Base-by-base conservation (phyloP, 1,140 invertebrate genomes). In the Drosophila sechellia region DNA sequence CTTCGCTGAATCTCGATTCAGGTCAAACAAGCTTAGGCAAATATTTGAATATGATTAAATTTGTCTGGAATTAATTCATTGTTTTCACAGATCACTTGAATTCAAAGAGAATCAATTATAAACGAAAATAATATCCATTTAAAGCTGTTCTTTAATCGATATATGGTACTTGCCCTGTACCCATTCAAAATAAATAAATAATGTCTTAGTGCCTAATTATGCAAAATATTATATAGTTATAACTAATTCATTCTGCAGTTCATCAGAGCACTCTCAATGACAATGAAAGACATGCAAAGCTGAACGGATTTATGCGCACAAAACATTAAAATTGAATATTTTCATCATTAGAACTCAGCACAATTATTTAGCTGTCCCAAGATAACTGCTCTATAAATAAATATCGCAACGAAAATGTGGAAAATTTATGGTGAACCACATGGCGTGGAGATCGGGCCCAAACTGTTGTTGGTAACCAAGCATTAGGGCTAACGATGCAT, bases 401-500 rank as follows among this genome's bases (percentile, higher is more conserved):
- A 64, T 63, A 64, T 31, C 15, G 11, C 37, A 64, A 25, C 4
- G 25, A 4, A 22, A 34, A 25, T 49, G 25, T 39, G 4, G 25
- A n/a, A 40, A 64, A 66, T 39, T 43, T 60, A 59, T 50, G 27
- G 25, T 3, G 11, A 25, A 17, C 3, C 50, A 50, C 31, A 25
- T 39, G 5, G 54, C 13, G 39, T 39, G 59, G 37, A 59, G 54
- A 59, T 64, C 34, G 17, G 42, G 22, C 15, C 39, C 34, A 13
- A 59, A 45, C 20, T 40, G 48, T 45, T 65, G 61, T 40, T 52
- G 46, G 46, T 52, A 61, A 72, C 66, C 55, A 45, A 46, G 72
- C 70, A 66, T 57, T 75, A 76, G 59, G 60, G 46, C 43, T 76
- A 76, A 66, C 60, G 72, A 76, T 76, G 59, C 71, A 56, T 69